These are phyloP conservation scores for Typhlichthys subterraneus DNA, from an alignment of 2,797 vertebrate species.

Conservation along the genomic window DNA sequence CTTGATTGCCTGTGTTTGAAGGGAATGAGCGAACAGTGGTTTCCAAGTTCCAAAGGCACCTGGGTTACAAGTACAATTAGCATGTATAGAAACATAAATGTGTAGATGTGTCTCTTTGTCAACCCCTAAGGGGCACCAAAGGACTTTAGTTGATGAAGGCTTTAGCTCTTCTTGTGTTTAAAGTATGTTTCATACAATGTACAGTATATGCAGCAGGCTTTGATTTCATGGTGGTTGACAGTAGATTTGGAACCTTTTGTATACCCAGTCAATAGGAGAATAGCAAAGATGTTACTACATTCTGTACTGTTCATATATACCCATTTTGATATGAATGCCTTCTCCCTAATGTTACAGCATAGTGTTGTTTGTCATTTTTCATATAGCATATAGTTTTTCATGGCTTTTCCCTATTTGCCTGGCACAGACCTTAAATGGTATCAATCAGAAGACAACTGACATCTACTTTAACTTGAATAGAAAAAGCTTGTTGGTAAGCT, in stretches of 20 bases:
- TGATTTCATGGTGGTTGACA: conserved; percentile 60
- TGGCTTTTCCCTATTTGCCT: conserved; percentile 39
- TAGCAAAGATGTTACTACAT: conserved; percentile 43
- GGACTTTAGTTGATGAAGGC: conserved; percentile 37
- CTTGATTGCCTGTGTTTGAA: conserved; percentile 34
- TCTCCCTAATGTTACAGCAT: conserved; percentile 19
- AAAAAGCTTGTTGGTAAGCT: conserved; percentile 43
- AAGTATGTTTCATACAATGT: conserved; percentile 54
- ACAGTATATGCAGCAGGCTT: conserved; percentile 49
- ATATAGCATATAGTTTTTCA: conserved; percentile 41
- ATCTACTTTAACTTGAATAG: too few species aligned
- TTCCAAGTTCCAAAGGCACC: conserved; percentile 45
- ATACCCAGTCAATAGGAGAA: conserved; percentile 55
- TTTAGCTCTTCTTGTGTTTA: too few species aligned
- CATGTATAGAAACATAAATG: too few species aligned
- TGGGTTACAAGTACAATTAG: conserved; percentile 34
- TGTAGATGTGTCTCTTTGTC: too few species aligned
- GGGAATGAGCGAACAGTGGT: conserved; percentile 46
- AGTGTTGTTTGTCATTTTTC: conserved; percentile 18
- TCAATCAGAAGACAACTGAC: too few species aligned
- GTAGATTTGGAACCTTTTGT: conserved; percentile 71
- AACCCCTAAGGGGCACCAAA: conserved; percentile 57
- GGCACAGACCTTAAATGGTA: conserved; percentile 34
- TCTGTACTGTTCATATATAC: conserved; percentile 47
- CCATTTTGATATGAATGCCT: conserved; percentile 25